These are phyloP conservation scores for Montipora capitata DNA, from an alignment of 92 coral and sea anemone species.

Conservation along the genomic window DNA sequence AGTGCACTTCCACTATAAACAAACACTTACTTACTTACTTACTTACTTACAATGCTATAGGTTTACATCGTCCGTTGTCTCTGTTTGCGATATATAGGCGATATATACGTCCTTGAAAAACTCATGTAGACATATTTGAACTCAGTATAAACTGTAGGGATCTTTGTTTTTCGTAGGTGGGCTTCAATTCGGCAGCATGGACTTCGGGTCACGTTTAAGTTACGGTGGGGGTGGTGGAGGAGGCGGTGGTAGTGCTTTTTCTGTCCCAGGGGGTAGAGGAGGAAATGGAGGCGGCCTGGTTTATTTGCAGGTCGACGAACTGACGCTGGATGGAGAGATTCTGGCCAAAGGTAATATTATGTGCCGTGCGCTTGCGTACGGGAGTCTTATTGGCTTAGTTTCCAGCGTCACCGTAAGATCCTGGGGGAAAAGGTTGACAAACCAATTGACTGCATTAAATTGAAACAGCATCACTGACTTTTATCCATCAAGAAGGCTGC, in stretches of 20 bases:
- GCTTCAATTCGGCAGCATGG: constrained; percentile 64
- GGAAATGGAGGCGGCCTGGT: constrained; percentile 80
- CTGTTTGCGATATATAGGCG: too few species aligned
- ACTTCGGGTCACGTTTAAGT: constrained; percentile 49
- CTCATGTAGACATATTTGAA: too few species aligned
- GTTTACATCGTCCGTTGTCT: too few species aligned
- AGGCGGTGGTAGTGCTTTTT: constrained; percentile 68
- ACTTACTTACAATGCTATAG: too few species aligned
- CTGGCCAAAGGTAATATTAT: neutral
- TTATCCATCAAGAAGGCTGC: neutral
- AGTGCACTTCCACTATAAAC: too few species aligned
- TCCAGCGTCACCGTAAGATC: neutral
- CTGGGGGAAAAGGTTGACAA: neutral
- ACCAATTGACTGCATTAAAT: too few species aligned
- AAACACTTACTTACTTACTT: too few species aligned
- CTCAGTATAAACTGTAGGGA: too few species aligned
- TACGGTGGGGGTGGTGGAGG: constrained; percentile 84
- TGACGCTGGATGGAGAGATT: constrained; percentile 65
- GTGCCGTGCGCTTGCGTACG: neutral
- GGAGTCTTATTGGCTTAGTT: too few species aligned
- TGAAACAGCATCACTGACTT: too few species aligned
- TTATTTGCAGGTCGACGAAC: constrained; percentile 47
- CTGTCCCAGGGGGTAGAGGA: constrained; percentile 65
- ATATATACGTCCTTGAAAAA: too few species aligned
- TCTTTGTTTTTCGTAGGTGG: too few species aligned